Conservation (phyloP, 37 sponge, comb jelly and placozoan species). For the Sycon ciliatum region DNA sequence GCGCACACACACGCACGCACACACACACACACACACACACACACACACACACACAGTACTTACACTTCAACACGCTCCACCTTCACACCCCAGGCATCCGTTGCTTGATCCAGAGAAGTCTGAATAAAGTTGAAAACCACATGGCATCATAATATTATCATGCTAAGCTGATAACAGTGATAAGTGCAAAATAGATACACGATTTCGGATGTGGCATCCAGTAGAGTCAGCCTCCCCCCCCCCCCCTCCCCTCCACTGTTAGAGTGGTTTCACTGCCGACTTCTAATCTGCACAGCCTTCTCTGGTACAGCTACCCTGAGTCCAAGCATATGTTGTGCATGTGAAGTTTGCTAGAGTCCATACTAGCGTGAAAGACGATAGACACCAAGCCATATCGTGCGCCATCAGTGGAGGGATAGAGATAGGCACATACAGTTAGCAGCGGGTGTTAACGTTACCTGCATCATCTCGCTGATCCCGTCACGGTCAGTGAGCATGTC, state of each 20-base stretch:
- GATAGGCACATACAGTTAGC: too few species aligned
- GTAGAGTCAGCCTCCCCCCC: too few species aligned
- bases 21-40: too few species aligned
- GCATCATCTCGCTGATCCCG: conserved; percentile 50
- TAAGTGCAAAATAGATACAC: too few species aligned
- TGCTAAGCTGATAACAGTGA: background rate
- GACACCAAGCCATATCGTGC: too few species aligned
- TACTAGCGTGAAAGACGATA: too few species aligned
- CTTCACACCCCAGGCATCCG: conserved; percentile 33
- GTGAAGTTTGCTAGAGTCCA: too few species aligned
- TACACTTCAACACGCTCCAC: conserved; percentile 41
- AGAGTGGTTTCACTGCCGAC: too few species aligned
- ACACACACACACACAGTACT: conserved; percentile 13
- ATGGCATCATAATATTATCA: background rate
- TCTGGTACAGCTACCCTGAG: background rate
- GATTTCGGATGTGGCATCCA: too few species aligned
- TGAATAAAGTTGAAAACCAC: background rate
- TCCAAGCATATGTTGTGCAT: background rate
- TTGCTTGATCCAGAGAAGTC: conserved; percentile 26
- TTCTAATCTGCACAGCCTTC: too few species aligned
- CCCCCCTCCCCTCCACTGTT: too few species aligned
- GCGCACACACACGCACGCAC: too few species aligned
- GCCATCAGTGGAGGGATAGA: background rate
- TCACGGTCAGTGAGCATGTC: conserved; percentile 79
- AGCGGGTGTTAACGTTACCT: conserved; percentile 25